Evolutionary conservation across 23 tunicate genomes (phyloP).

Genomic region (Halocynthia aurantium): DNA sequence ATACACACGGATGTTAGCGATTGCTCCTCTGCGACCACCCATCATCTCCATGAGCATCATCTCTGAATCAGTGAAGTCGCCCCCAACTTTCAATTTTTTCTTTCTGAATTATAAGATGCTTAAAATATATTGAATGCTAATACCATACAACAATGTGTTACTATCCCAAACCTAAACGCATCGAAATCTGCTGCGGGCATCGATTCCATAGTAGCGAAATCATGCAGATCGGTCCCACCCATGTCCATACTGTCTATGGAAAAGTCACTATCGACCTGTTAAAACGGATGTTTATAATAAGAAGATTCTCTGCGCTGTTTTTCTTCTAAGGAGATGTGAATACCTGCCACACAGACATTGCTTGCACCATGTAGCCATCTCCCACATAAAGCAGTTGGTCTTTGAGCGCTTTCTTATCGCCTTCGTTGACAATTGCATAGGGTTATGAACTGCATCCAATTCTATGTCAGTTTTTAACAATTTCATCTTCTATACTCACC

Average conservation of each 20-base stretch:
- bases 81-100: too few relatives aligned
- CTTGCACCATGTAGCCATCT: conserved; percentile 26
- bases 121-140: too few relatives aligned
- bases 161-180: conserved; percentile 27
- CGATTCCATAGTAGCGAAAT: conserved; percentile 52
- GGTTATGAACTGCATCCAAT: too few relatives aligned
- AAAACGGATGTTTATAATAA: not conserved
- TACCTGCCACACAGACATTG: conserved; percentile 60
- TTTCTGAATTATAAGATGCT: too few relatives aligned
- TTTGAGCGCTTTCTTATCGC: too few relatives aligned
- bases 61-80: too few relatives aligned
- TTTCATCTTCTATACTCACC: too few relatives aligned
- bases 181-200: conserved; percentile 81
- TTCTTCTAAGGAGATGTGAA: not conserved
- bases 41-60: too few relatives aligned
- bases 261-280: conserved; percentile 50
- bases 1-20: not conserved
- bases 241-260: conserved; percentile 44
- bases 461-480: too few relatives aligned
- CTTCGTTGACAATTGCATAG: too few relatives aligned
- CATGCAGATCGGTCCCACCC: conserved; percentile 11
- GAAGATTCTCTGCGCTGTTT: not conserved
- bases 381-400: conserved; percentile 7
- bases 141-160: too few relatives aligned
- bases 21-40: not conserved